Conservation (phyloP, 2,888 invertebrate species). For the Torymus auratus region DNA sequence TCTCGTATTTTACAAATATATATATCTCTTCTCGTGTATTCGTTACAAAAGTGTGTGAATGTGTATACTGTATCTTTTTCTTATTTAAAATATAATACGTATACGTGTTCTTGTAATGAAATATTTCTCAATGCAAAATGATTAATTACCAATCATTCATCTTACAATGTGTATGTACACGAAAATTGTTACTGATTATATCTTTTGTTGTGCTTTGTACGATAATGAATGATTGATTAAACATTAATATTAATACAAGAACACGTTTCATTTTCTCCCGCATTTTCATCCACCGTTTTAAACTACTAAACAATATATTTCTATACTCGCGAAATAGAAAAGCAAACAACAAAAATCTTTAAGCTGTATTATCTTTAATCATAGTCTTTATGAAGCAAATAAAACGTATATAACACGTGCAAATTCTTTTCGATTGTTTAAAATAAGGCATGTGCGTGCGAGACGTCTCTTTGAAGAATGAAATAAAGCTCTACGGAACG, state of each 20-base stretch:
- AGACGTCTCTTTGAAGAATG: slow-evolving; percentile 47
- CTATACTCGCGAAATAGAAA: slow-evolving; percentile 29
- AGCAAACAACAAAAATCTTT: slow-evolving; percentile 36
- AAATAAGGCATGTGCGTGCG: slow-evolving; percentile 39
- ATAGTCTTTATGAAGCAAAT: slow-evolving; percentile 28
- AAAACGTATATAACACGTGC: slow-evolving; percentile 41
- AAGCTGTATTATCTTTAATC: slow-evolving; percentile 36
- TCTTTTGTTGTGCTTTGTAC: neutral
- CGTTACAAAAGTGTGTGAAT: too few relatives aligned
- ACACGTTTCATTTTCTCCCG: slow-evolving; percentile 34
- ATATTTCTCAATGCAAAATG: too few relatives aligned
- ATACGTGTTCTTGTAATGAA: too few relatives aligned
- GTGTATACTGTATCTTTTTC: too few relatives aligned
- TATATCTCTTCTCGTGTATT: too few relatives aligned
- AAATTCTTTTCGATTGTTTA: slow-evolving; percentile 34
- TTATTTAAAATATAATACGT: too few relatives aligned
- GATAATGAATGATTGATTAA: neutral
- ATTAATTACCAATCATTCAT: too few relatives aligned
- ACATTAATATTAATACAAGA: slow-evolving; percentile 18
- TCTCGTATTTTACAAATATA: too few relatives aligned
- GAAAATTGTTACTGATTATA: neutral
- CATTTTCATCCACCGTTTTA: slow-evolving; percentile 10
- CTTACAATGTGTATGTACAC: too few relatives aligned
- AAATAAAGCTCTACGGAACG: slow-evolving; percentile 44
- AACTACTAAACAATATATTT: slow-evolving; percentile 1